phyloP scores from a whole-genome alignment of 2,797 vertebrate genomes.

The Fratercula arctica region DNA sequence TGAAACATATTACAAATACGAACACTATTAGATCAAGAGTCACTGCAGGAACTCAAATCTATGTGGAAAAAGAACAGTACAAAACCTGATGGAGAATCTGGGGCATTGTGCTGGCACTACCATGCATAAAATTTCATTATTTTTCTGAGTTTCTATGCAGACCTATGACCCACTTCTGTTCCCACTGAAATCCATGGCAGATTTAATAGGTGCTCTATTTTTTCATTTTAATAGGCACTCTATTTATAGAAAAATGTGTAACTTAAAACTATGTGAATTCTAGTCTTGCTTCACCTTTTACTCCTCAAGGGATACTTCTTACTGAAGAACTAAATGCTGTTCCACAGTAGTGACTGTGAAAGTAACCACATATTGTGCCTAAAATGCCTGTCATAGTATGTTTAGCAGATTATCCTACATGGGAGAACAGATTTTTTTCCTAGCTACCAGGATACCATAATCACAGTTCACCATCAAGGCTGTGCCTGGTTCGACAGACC shows the following conservation, averaged over 20 bases:
- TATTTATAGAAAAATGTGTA: constrained; percentile 69
- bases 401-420: background rate
- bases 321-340: background rate
- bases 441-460: background rate
- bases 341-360: background rate
- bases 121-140: constrained; percentile 25
- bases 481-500: background rate
- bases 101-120: constrained; percentile 36
- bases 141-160: constrained; percentile 27
- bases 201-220: constrained; percentile 61
- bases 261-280: constrained; percentile 44
- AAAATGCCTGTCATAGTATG: background rate
- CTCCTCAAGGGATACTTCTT: background rate
- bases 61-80: constrained; percentile 27
- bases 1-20: background rate
- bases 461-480: background rate
- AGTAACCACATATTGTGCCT: background rate
- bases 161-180: constrained; percentile 64
- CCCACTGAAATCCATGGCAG: constrained; percentile 46
- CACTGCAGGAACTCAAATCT: constrained; percentile 44
- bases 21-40: background rate
- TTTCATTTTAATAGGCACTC: constrained; percentile 60
- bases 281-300: background rate
- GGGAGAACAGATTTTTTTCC: background rate
- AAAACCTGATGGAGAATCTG: constrained; percentile 53